Percentiles rank a stretch among this genome's conserved stretches.
Conservation (phyloP, 2,888 invertebrate genomes). For the Steinernema hermaphroditum region DNA sequence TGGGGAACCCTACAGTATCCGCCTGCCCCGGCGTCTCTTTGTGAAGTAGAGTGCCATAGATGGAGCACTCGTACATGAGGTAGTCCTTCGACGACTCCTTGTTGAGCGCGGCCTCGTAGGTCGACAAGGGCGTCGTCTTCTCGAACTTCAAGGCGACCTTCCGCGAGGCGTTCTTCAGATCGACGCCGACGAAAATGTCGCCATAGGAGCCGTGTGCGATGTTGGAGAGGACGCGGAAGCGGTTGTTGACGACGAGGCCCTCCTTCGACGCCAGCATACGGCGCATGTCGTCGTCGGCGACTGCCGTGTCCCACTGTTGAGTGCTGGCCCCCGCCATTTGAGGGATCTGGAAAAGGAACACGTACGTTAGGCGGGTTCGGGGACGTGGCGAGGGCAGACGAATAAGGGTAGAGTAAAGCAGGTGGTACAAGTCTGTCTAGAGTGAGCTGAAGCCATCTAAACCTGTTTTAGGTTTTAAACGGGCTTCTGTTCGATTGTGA, state of each 20-base stretch:
- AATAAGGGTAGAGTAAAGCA: too few species aligned
- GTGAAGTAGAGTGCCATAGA: neutral
- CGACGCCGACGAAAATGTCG: slow-evolving; percentile 49
- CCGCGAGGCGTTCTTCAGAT: slow-evolving; percentile 36
- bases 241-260: slow-evolving; percentile 15
- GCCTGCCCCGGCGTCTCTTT: neutral
- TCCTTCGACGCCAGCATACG: slow-evolving; percentile 18
- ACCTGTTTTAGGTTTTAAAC: too few species aligned
- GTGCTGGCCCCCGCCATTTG: slow-evolving; percentile 28
- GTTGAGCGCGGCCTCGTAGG: slow-evolving; percentile 7
- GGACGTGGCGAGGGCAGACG: too few species aligned
- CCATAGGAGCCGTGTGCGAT: slow-evolving; percentile 54
- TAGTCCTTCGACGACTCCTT: slow-evolving; percentile 22
- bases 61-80: neutral
- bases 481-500: too few species aligned
- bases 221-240: slow-evolving; percentile 41
- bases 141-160: slow-evolving; percentile 58
- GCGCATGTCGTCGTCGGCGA: slow-evolving; percentile 1
- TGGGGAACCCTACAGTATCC: slow-evolving; percentile 1
- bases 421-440: too few species aligned
- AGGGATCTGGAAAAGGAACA: neutral
- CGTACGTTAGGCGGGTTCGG: too few species aligned
- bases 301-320: slow-evolving; percentile 19
- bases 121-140: slow-evolving; percentile 34
- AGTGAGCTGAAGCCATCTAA: too few species aligned